A percentile compares a stretch with the other conserved stretches of the same genome.
Evolutionary conservation across 1,140 invertebrate genomes (phyloP).

Genomic region (Manduca sexta): DNA sequence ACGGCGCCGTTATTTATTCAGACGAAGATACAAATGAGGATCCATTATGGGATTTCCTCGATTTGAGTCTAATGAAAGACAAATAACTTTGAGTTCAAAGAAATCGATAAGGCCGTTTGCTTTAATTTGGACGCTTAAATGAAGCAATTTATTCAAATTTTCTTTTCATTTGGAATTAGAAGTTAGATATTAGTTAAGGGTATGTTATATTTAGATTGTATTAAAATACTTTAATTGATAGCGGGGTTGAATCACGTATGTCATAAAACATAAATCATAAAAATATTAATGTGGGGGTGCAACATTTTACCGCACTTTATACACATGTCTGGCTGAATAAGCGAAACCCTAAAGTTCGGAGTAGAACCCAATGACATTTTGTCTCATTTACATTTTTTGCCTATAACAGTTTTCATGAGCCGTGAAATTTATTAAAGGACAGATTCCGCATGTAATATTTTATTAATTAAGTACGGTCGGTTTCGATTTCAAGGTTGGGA

Average conservation of each 20-base stretch:
- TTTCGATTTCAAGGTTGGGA: conserved; percentile 52
- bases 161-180: too few relatives aligned
- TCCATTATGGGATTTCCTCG: conserved; percentile 49
- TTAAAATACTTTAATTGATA: too few relatives aligned
- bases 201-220: too few relatives aligned
- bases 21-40: conserved; percentile 45
- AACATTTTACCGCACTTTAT: conserved; percentile 30
- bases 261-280: too few relatives aligned
- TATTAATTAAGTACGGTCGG: conserved; percentile 63
- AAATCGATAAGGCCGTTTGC: conserved; percentile 40
- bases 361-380: conserved; percentile 54
- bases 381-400: conserved; percentile 61
- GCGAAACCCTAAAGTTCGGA: conserved; percentile 35
- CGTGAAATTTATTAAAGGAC: conserved; percentile 65
- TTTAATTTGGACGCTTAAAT: conserved; percentile 30
- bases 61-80: conserved; percentile 50
- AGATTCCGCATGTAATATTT: conserved; percentile 59
- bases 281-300: too few relatives aligned
- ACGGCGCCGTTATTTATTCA: conserved; percentile 39
- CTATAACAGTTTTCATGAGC: conserved; percentile 43
- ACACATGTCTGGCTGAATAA: conserved; percentile 33
- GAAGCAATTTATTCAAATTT: too few relatives aligned
- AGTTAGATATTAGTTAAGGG: too few relatives aligned
- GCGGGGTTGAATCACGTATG: too few relatives aligned
- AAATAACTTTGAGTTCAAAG: conserved; percentile 47